Conservation (phyloP, 1,140 invertebrate species). For the Penaeus indicus region DNA sequence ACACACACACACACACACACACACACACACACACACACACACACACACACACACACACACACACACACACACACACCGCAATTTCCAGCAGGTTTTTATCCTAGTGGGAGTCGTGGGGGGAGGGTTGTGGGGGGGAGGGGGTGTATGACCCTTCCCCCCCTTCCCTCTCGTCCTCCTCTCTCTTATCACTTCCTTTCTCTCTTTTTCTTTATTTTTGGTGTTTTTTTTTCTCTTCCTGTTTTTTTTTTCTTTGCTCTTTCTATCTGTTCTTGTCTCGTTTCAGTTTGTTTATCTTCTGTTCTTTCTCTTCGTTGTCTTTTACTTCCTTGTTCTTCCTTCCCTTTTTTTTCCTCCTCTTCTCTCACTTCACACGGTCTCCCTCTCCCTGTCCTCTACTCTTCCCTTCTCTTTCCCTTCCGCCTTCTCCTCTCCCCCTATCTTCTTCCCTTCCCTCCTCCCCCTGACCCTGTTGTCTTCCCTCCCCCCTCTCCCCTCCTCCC, state of each 20-base stretch:
- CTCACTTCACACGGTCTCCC: background rate
- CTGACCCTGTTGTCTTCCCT: background rate
- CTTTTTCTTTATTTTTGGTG: background rate
- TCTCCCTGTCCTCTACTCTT: background rate
- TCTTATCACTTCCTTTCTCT: background rate
- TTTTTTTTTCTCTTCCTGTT: background rate
- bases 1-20: constrained; percentile 10
- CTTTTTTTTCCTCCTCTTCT: background rate
- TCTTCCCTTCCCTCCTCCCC: background rate
- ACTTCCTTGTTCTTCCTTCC: background rate
- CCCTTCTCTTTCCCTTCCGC: background rate
- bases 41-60: constrained; percentile 10
- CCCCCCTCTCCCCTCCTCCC: background rate
- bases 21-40: constrained; percentile 10
- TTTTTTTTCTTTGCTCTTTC: background rate
- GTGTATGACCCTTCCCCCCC: background rate
- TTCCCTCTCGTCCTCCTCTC: background rate
- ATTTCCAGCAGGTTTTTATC: too few species aligned
- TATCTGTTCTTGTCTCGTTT: background rate
- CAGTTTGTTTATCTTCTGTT: background rate
- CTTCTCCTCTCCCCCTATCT: background rate
- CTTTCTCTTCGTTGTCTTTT: background rate
- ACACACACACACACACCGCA: background rate
- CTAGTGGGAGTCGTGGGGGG: background rate
- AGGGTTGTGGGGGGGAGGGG: background rate